phyloP scores from a whole-genome alignment of 2,888 invertebrate species.

The Hoplodrina blanda region DNA sequence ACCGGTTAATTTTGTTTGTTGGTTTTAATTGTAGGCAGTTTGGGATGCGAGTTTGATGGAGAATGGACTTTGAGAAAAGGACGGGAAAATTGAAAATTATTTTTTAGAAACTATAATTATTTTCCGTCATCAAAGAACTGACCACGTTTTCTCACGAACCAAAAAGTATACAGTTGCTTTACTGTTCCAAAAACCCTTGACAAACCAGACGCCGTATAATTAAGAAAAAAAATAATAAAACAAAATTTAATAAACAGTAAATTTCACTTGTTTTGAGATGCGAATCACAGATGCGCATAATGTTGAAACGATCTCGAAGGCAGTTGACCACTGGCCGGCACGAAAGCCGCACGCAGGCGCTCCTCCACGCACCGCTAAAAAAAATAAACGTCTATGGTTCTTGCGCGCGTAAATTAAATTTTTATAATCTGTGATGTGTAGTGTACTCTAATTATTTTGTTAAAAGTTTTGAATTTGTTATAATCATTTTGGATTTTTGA shows the following conservation, averaged over 20 bases:
- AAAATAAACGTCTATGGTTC: slow-evolving; percentile 57
- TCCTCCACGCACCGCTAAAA: slow-evolving; percentile 48
- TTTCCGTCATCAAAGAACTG: neutral
- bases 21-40: slow-evolving; percentile 8
- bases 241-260: slow-evolving; percentile 34
- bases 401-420: slow-evolving; percentile 62
- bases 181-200: neutral
- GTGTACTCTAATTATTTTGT: slow-evolving; percentile 56
- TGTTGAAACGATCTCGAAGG: slow-evolving; percentile 51
- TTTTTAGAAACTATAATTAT: neutral
- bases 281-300: slow-evolving; percentile 49
- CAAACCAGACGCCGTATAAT: neutral
- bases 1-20: slow-evolving; percentile 10
- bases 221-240: slow-evolving; percentile 16
- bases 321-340: slow-evolving; percentile 89
- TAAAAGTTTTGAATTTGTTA: slow-evolving; percentile 59
- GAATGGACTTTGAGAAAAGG: neutral
- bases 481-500: slow-evolving; percentile 63
- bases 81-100: neutral
- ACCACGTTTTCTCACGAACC: neutral
- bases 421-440: slow-evolving; percentile 62
- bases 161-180: neutral
- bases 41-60: neutral
- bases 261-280: slow-evolving; percentile 65
- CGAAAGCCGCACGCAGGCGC: slow-evolving; percentile 76